Conservation (phyloP, 2,888 invertebrate species). For the Diaphora mendica region DNA sequence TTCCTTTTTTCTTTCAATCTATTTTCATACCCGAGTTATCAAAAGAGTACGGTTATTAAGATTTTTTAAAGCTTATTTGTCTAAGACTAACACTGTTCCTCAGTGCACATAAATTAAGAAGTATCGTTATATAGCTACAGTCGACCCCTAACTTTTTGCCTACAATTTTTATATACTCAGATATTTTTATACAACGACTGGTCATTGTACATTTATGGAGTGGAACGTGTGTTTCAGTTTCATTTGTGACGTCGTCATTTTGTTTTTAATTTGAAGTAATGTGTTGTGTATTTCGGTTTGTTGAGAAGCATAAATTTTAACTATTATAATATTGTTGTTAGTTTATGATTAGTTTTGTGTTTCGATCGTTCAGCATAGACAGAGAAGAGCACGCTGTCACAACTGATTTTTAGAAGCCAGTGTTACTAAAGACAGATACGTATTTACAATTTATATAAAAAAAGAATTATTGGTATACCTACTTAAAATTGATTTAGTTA, state of each 20-base stretch:
- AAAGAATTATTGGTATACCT: background rate
- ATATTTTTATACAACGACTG: constrained; percentile 60
- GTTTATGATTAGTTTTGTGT: constrained; percentile 36
- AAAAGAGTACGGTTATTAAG: background rate
- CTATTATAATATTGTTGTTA: constrained; percentile 50
- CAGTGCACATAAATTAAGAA: constrained; percentile 22
- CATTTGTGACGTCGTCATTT: constrained; percentile 18
- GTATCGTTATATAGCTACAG: constrained; percentile 40
- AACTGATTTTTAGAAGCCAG: background rate
- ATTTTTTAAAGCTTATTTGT: constrained; percentile 3
- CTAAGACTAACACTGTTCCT: constrained; percentile 30
- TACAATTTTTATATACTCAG: constrained; percentile 57
- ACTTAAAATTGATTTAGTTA: background rate
- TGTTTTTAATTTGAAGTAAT: constrained; percentile 18
- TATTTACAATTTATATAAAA: background rate
- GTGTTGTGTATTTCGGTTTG: constrained; percentile 29
- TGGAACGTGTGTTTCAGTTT: constrained; percentile 36
- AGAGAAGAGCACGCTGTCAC: background rate
- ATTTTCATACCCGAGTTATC: background rate
- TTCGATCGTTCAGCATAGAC: constrained; percentile 3
- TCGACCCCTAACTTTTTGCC: constrained; percentile 52
- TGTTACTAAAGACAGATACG: background rate
- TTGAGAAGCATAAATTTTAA: constrained; percentile 45
- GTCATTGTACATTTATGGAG: constrained; percentile 46
- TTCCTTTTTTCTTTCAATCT: background rate